Conservation (phyloP, 2,888 invertebrate genomes). For the Chouioia cunea region DNA sequence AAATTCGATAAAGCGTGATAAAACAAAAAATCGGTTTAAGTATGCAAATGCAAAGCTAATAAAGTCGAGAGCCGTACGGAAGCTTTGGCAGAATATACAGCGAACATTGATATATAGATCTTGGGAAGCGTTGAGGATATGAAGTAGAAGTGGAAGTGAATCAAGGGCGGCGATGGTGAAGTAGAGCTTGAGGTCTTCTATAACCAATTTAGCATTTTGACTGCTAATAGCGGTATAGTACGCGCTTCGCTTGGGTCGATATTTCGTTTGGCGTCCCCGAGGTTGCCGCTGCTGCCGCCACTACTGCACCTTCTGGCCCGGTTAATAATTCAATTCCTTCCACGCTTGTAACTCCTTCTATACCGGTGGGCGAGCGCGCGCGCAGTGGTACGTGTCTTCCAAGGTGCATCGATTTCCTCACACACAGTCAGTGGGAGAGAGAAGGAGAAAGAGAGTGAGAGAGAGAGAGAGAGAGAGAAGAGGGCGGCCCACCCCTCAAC, state of each 20-base stretch:
- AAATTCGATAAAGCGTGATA: not conserved
- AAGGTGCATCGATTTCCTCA: conserved; percentile 67
- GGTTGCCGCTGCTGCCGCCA: conserved; percentile 50
- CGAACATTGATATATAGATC: conserved; percentile 38
- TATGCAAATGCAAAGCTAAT: conserved; percentile 4
- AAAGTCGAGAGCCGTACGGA: not conserved
- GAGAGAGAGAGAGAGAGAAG: no score
- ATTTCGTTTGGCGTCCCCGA: conserved; percentile 45
- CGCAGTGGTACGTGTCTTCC: conserved; percentile 56
- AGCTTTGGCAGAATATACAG: no score
- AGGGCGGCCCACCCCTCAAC: no score
- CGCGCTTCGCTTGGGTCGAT: conserved; percentile 42
- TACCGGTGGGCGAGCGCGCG: conserved; percentile 37
- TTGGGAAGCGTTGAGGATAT: not conserved
- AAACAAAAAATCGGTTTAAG: conserved; percentile 5
- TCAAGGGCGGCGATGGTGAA: conserved; percentile 6
- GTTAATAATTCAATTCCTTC: conserved; percentile 68
- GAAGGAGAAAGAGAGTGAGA: conserved; percentile 16
- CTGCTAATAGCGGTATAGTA: conserved; percentile 24
- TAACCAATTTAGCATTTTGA: conserved; percentile 46
- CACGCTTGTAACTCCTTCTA: conserved; percentile 57
- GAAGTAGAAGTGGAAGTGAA: conserved; percentile 5
- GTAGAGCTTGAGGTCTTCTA: not conserved
- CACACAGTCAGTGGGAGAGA: not conserved
- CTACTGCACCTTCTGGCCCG: conserved; percentile 66